Conservation (phyloP, 2,888 invertebrate genomes). For the Caenorhabditis sp. region DNA sequence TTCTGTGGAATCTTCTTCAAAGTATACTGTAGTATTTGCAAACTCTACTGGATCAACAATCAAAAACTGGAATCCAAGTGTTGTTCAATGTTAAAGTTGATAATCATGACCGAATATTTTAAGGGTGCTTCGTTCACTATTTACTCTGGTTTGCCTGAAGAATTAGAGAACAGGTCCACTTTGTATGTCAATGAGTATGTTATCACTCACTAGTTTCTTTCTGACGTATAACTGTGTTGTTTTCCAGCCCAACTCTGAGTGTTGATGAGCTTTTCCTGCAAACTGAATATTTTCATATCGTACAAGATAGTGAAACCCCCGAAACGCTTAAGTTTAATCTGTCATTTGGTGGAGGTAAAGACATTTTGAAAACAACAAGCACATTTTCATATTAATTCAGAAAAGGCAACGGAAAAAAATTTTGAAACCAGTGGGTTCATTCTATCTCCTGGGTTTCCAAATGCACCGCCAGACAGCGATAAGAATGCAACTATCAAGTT, state of each 20-base stretch:
- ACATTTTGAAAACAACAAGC: background rate
- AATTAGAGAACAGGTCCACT: no score
- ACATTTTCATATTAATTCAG: no score
- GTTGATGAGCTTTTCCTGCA: background rate
- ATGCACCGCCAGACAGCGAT: background rate
- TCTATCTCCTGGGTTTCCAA: conserved; percentile 6
- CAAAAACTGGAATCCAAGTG: no score
- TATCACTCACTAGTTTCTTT: background rate
- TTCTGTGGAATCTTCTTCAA: no score
- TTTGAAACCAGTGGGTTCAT: conserved; percentile 19
- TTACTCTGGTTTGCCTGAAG: conserved; percentile 22
- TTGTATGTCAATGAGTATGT: conserved; percentile 17
- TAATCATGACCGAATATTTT: background rate
- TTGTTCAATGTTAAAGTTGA: no score
- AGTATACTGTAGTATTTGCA: no score
- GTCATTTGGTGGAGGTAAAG: background rate
- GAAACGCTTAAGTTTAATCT: background rate
- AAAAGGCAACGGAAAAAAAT: no score
- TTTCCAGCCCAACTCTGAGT: conserved; percentile 4
- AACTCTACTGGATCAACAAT: no score
- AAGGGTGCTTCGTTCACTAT: conserved; percentile 17
- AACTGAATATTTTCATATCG: conserved; percentile 21
- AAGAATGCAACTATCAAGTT: background rate
- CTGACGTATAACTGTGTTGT: no score
- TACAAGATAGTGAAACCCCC: background rate